These are phyloP conservation scores for Lethrus apterus DNA, from an alignment of 1,140 invertebrate genomes.

Conservation along the genomic window DNA sequence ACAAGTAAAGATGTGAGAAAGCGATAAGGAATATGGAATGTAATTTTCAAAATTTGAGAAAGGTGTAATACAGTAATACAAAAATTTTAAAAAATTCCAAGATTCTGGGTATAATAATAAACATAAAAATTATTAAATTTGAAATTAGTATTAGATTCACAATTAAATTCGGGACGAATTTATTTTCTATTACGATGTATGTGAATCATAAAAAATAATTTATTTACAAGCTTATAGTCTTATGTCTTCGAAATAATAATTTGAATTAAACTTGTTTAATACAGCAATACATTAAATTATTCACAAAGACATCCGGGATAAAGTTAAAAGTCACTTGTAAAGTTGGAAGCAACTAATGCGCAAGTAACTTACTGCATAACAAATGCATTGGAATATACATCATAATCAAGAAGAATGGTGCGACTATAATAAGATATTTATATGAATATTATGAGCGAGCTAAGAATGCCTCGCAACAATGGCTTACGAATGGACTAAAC, in stretches of 20 bases:
- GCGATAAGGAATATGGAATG: too few relatives aligned
- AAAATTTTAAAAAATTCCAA: too few relatives aligned
- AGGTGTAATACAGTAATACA: too few relatives aligned
- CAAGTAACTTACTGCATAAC: constrained; percentile 12
- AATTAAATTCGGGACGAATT: too few relatives aligned
- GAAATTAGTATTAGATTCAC: too few relatives aligned
- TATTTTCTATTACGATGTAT: too few relatives aligned
- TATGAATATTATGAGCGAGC: constrained; percentile 25
- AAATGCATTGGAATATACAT: constrained; percentile 24
- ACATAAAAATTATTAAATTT: too few relatives aligned
- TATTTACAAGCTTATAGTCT: too few relatives aligned
- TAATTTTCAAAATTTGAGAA: too few relatives aligned
- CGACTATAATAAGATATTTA: constrained; percentile 27
- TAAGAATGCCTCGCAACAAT: constrained; percentile 25
- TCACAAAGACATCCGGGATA: not conserved
- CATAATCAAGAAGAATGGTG: constrained; percentile 25
- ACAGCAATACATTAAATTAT: constrained; percentile 1
- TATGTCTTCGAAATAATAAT: not conserved
- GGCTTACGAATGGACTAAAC: constrained; percentile 22
- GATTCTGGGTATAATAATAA: too few relatives aligned
- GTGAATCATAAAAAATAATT: too few relatives aligned
- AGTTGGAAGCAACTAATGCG: not conserved
- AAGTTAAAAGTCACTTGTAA: not conserved
- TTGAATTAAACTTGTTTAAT: constrained; percentile 14
- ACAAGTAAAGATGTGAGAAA: too few relatives aligned